These are phyloP conservation scores for Thumatha senex DNA, from an alignment of 2,888 invertebrate genomes.

Conservation along the genomic window DNA sequence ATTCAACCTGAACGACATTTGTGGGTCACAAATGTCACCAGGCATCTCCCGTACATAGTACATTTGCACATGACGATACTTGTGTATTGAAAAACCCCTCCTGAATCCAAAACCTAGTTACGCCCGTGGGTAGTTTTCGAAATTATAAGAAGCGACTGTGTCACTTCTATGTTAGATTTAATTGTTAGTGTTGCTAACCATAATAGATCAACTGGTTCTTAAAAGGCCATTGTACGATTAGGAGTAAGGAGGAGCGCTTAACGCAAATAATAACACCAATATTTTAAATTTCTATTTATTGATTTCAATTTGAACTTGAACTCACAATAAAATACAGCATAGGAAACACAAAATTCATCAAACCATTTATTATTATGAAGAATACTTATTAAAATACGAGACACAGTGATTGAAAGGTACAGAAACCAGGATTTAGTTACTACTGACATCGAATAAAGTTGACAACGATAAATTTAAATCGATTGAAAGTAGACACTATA, in stretches of 20 bases:
- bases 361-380: constrained; percentile 69
- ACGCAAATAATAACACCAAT: constrained; percentile 72
- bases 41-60: too few species aligned
- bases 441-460: constrained; percentile 70
- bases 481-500: constrained; percentile 55
- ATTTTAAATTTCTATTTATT: constrained; percentile 79
- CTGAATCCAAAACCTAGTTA: too few species aligned
- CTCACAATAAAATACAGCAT: constrained; percentile 83
- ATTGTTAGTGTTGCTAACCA: too few species aligned
- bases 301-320: constrained; percentile 83
- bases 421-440: constrained; percentile 58
- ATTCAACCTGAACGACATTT: too few species aligned
- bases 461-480: constrained; percentile 53
- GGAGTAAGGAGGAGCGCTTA: constrained; percentile 12
- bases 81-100: too few species aligned
- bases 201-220: too few species aligned
- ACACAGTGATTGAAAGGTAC: constrained; percentile 68
- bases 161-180: too few species aligned
- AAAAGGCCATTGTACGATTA: not conserved
- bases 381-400: constrained; percentile 72
- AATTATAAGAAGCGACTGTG: too few species aligned
- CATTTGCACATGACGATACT: too few species aligned
- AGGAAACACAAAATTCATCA: constrained; percentile 78
- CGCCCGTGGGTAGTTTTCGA: too few species aligned
- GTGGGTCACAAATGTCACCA: too few species aligned